Percentiles rank a stretch among this genome's conserved stretches.
Conservation (phyloP, 37 sponge, comb jelly and placozoan genomes). For the Amphimedon queenslandica region DNA sequence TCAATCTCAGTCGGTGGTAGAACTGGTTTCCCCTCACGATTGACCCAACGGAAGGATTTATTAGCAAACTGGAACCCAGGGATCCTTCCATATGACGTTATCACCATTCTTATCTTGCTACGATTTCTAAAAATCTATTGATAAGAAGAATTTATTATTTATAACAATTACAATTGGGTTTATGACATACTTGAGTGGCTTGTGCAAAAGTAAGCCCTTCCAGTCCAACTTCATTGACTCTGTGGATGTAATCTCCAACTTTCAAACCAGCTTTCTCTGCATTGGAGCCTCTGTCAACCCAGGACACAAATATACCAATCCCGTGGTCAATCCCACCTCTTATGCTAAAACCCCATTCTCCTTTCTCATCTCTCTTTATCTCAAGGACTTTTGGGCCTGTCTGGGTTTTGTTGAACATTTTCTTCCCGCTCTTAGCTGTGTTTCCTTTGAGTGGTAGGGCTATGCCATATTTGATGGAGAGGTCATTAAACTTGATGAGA, state of each 20-base stretch:
- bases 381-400: slow-evolving; percentile 27
- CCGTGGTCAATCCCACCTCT: slow-evolving; percentile 79
- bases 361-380: slow-evolving; percentile 51
- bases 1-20: slow-evolving; percentile 42
- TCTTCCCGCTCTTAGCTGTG: slow-evolving; percentile 12
- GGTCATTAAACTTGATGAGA: slow-evolving; percentile 63
- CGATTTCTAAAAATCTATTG: slow-evolving; percentile 35
- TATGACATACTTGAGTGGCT: slow-evolving; percentile 47
- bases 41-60: slow-evolving; percentile 63
- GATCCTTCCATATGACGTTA: slow-evolving; percentile 35
- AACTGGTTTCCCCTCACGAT: slow-evolving; percentile 48
- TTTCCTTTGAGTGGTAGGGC: slow-evolving; percentile 21
- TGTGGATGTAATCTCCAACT: slow-evolving; percentile 74
- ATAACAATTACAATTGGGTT: neutral
- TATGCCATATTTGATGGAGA: slow-evolving; percentile 50
- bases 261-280: slow-evolving; percentile 66
- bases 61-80: slow-evolving; percentile 47
- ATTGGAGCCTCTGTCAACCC: slow-evolving; percentile 72
- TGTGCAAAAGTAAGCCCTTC: slow-evolving; percentile 45
- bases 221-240: slow-evolving; percentile 51
- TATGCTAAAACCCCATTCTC: slow-evolving; percentile 76
- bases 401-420: slow-evolving; percentile 3
- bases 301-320: slow-evolving; percentile 72
- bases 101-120: slow-evolving; percentile 46
- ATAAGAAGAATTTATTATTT: neutral